Percentiles rank a stretch among this genome's conserved stretches.
phyloP scores from a whole-genome alignment of 2,113 vertebrate genomes.

The Protobothrops flavoviridis region DNA sequence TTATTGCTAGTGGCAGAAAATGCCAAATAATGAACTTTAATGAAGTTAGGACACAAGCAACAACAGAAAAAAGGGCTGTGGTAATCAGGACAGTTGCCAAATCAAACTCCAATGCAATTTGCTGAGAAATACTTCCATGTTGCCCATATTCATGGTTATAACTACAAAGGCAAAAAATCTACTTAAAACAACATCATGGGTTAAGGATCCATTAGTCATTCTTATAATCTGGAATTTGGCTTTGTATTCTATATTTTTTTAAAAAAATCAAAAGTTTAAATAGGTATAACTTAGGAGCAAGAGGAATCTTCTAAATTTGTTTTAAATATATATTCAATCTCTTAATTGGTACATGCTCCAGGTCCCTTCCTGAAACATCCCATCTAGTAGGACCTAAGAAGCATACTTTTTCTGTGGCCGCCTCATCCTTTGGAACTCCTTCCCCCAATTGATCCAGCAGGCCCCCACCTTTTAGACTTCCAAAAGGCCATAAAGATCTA shows the following conservation, averaged over 20 bases:
- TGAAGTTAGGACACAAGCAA: neutral
- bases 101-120: neutral
- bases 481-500: neutral
- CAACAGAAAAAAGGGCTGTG: neutral
- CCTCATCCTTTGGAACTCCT: neutral
- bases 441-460: neutral
- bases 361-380: neutral
- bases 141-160: neutral
- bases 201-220: neutral
- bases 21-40: neutral
- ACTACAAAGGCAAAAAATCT: neutral
- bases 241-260: neutral
- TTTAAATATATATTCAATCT: neutral
- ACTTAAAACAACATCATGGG: neutral
- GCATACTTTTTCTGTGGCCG: neutral
- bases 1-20: neutral
- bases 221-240: neutral
- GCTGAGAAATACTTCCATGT: neutral
- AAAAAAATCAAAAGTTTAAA: neutral
- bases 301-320: neutral
- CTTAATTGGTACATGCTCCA: neutral
- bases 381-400: neutral
- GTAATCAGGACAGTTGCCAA: neutral
- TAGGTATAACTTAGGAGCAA: neutral
- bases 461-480: neutral